Base-by-base conservation (phyloP, 2,113 vertebrate species). In the Xiphorhynchus elegans region DNA sequence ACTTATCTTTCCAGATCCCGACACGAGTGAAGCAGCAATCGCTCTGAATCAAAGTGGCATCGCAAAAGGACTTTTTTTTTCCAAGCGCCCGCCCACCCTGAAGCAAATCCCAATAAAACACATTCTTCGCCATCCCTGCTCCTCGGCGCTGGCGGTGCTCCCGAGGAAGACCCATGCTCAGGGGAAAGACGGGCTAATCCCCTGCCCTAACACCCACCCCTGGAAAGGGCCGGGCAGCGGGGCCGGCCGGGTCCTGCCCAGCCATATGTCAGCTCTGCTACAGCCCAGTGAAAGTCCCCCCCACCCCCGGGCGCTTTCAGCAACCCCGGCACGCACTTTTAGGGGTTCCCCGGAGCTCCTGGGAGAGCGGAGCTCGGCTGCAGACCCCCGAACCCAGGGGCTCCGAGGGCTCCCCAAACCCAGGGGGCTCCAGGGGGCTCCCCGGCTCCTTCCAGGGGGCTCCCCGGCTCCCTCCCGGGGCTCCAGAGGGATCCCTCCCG, bases 221-320 rank as follows among this genome's bases (percentile, higher is more conserved):
- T 64, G 84, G 47, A 33, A 79, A 89, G 80, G 67, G 76, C 79
- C 90, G 39, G 83, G 63, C 69, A 75, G 50, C 28, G 23, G 59
- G 93, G 87, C 84, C 80, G 86, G 72, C 75, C 67, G 49, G 44
- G 23, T 89, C 87, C 90, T 92, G 89, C 91, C 77, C 63, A 52
- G 86, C 85, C 87, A 77, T 92, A 92, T 95, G 91, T 53, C 89
- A 81, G 63, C 73, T 83, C 28, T 20, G 58, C 81, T 77, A 62
- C 67, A 58, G 64, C 14, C 1, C 7, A 77, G 77, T 39, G 29
- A 73, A 81, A 92, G 79, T 67, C 91, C 26, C 62, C 59, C 67
- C 44, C 58, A 17, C 67, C 44, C 62, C 40, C 40, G 14, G 33
- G 62, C 42, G 67, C 50, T n/a, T 31, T 28, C 0, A 49, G 66